phyloP scores from a whole-genome alignment of 2,113 vertebrate species.

The Athene cunicularia region DNA sequence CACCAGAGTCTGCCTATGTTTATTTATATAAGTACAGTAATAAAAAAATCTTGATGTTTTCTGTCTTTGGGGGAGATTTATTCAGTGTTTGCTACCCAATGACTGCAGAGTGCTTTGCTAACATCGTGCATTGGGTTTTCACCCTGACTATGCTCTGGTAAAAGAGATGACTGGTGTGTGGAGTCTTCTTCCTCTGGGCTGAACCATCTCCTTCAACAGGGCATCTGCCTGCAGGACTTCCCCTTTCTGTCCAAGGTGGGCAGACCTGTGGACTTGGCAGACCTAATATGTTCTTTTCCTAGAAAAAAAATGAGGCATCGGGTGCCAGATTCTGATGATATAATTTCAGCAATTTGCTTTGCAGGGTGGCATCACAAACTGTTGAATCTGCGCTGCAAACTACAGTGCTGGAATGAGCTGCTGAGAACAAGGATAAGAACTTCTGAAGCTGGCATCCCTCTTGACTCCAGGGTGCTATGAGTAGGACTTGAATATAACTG shows the following conservation, averaged over 20 bases:
- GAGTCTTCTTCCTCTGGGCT: not conserved
- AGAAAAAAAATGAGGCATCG: not conserved
- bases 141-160: not conserved
- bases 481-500: not conserved
- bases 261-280: not conserved
- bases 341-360: not conserved
- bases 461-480: not conserved
- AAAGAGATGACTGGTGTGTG: not conserved
- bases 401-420: not conserved
- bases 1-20: not conserved
- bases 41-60: not conserved
- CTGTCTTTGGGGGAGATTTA: not conserved
- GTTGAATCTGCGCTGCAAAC: not conserved
- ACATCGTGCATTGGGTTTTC: not conserved
- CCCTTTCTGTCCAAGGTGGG: not conserved
- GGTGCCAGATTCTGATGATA: not conserved
- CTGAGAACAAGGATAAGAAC: not conserved
- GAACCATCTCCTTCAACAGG: accelerated
- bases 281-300: not conserved
- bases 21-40: not conserved
- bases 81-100: not conserved
- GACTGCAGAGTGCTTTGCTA: not conserved
- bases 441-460: not conserved
- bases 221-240: not conserved
- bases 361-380: not conserved